These are phyloP conservation scores for Euthynnus affinis DNA, from an alignment of 2,797 vertebrate species.

Conservation along the genomic window DNA sequence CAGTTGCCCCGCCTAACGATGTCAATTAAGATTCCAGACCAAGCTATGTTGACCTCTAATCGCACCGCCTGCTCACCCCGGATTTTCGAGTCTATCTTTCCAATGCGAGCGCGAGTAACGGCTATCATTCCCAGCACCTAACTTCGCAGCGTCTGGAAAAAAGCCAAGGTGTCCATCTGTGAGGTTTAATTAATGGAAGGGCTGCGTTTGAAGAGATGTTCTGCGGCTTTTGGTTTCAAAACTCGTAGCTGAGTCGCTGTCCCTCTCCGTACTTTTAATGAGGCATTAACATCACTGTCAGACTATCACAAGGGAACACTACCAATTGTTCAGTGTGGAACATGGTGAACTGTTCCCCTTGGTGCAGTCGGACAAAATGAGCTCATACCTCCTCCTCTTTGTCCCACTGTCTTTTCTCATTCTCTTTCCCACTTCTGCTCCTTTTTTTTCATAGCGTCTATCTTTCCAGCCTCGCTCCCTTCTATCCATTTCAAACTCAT, in stretches of 20 bases:
- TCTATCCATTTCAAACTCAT: conserved; percentile 56
- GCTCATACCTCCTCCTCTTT: conserved; percentile 53
- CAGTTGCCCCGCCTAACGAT: conserved; percentile 31
- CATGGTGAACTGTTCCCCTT: conserved; percentile 56
- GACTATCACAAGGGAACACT: conserved; percentile 57
- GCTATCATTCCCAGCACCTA: conserved; percentile 35
- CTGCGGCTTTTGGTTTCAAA: conserved; percentile 57
- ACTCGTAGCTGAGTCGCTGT: conserved; percentile 49
- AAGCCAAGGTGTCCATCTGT: conserved; percentile 70
- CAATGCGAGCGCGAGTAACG: conserved; percentile 18
- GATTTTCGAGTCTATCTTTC: conserved; percentile 36
- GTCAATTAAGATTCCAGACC: conserved; percentile 52
- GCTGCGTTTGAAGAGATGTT: conserved; percentile 59
- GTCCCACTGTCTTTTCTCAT: conserved; percentile 62
- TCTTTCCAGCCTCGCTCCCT: conserved; percentile 30
- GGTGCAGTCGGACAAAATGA: conserved; percentile 62
- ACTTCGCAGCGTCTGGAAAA: conserved; percentile 43
- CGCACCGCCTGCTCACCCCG: conserved; percentile 21
- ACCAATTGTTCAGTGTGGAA: conserved; percentile 62
- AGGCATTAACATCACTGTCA: conserved; percentile 76
- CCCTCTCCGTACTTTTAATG: conserved; percentile 72
- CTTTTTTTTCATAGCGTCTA: conserved; percentile 4
- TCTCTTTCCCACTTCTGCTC: conserved; percentile 29
- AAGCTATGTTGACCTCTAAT: conserved; percentile 26
- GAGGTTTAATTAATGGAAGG: conserved; percentile 67